Evolutionary conservation across 2,888 invertebrate genomes (phyloP).

Genomic region (Lamproptera curius): DNA sequence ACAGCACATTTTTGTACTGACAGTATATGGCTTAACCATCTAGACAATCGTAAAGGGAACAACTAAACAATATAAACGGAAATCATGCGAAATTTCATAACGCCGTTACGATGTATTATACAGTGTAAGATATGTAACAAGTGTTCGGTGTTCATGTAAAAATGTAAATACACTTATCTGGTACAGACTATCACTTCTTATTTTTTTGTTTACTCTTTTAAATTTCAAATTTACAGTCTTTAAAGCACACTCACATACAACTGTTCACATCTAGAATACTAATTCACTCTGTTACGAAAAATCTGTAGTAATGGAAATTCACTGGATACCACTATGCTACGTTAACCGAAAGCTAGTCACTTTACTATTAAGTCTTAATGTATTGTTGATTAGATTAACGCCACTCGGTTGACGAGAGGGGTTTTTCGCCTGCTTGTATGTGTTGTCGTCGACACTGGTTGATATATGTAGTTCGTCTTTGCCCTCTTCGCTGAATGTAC

Average conservation of each 20-base stretch:
- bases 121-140: slow-evolving; percentile 74
- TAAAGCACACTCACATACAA: slow-evolving; percentile 33
- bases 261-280: slow-evolving; percentile 42
- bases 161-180: slow-evolving; percentile 63
- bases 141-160: slow-evolving; percentile 51
- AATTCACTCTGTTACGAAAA: slow-evolving; percentile 32
- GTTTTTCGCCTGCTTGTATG: slow-evolving; percentile 80
- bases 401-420: slow-evolving; percentile 77
- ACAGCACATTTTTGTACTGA: slow-evolving; percentile 50
- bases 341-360: slow-evolving; percentile 1
- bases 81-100: slow-evolving; percentile 11
- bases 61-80: slow-evolving; percentile 21
- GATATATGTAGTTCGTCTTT: slow-evolving; percentile 65
- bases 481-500: slow-evolving; percentile 71
- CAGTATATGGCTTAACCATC: slow-evolving; percentile 31
- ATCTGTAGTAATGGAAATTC: slow-evolving; percentile 21
- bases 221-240: slow-evolving; percentile 23
- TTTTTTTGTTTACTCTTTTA: slow-evolving; percentile 5
- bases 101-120: slow-evolving; percentile 35
- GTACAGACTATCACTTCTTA: slow-evolving; percentile 48
- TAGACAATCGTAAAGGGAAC: slow-evolving; percentile 27
- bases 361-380: slow-evolving; percentile 12
- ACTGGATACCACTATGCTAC: slow-evolving; percentile 24
- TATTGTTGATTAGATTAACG: slow-evolving; percentile 48
- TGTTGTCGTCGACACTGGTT: slow-evolving; percentile 58